These are phyloP conservation scores for Tachina grossa DNA, from an alignment of 2,888 invertebrate species.

Conservation along the genomic window DNA sequence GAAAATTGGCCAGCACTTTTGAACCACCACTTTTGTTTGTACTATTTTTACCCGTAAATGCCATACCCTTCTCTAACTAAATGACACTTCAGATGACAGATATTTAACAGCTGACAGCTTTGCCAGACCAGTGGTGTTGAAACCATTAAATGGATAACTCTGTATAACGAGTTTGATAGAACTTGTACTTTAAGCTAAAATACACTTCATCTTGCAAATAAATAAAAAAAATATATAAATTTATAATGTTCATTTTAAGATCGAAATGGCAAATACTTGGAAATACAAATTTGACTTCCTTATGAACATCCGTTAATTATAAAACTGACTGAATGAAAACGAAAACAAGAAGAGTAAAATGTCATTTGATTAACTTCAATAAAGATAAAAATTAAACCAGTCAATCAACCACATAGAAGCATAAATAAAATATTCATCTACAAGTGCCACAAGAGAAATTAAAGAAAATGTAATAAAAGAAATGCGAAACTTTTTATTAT, in stretches of 20 bases:
- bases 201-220: no score
- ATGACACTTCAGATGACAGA: no score
- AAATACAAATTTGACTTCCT: slow-evolving; percentile 8
- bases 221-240: no score
- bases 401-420: neutral
- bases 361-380: neutral
- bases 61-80: no score
- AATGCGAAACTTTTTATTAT: slow-evolving; percentile 44
- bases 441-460: slow-evolving; percentile 16
- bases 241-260: neutral
- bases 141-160: no score
- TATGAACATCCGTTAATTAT: neutral
- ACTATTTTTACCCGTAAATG: no score
- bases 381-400: neutral
- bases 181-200: no score
- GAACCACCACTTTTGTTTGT: no score
- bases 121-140: no score
- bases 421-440: slow-evolving; percentile 13
- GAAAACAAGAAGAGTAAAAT: neutral
- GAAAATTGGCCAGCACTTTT: no score
- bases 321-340: neutral
- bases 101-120: no score
- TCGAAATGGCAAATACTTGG: neutral
- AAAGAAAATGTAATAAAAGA: slow-evolving; percentile 35
- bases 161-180: no score